Percentiles rank a stretch among this genome's conserved stretches.
Conservation (phyloP, 2,113 vertebrate species). For the Calyptomena viridis region DNA sequence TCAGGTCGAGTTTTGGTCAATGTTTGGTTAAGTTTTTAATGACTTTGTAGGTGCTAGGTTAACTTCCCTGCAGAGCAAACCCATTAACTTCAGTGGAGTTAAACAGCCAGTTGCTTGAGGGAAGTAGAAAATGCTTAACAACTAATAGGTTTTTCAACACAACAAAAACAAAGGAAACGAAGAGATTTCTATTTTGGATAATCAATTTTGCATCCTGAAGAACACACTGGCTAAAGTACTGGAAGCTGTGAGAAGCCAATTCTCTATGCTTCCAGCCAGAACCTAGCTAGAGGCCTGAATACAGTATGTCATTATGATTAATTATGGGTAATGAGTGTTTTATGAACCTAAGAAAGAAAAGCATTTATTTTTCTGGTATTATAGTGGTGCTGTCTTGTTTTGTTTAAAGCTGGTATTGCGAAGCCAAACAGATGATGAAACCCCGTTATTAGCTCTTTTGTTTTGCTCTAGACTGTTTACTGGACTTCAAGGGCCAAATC, state of each 20-base stretch:
- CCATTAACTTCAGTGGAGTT: background rate
- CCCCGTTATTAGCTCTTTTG: slow-evolving; percentile 38
- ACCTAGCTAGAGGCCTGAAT: slow-evolving; percentile 70
- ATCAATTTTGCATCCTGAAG: slow-evolving; percentile 55
- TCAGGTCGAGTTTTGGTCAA: background rate
- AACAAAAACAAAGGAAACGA: slow-evolving; percentile 18
- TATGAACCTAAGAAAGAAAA: slow-evolving; percentile 75
- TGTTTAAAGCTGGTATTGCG: slow-evolving; percentile 58
- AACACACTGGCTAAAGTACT: slow-evolving; percentile 52
- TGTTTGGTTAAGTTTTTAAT: background rate
- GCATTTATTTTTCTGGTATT: slow-evolving; percentile 71
- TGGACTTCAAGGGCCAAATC: background rate
- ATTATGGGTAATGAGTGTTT: slow-evolving; percentile 80
- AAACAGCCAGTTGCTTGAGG: background rate
- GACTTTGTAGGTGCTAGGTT: background rate
- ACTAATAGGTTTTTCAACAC: slow-evolving; percentile 33
- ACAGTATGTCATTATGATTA: slow-evolving; percentile 77
- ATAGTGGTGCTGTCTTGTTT: slow-evolving; percentile 60
- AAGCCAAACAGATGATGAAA: slow-evolving; percentile 62
- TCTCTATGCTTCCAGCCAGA: slow-evolving; percentile 60
- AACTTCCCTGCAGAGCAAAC: background rate
- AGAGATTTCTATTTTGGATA: slow-evolving; percentile 56
- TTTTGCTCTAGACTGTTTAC: slow-evolving; percentile 36
- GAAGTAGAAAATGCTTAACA: background rate
- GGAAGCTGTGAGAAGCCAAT: slow-evolving; percentile 65